Evolutionary conservation across 2,113 vertebrate species (phyloP), one percentile per base, ranked within the genome.

Genomic region (Tragelaphus scriptus): DNA sequence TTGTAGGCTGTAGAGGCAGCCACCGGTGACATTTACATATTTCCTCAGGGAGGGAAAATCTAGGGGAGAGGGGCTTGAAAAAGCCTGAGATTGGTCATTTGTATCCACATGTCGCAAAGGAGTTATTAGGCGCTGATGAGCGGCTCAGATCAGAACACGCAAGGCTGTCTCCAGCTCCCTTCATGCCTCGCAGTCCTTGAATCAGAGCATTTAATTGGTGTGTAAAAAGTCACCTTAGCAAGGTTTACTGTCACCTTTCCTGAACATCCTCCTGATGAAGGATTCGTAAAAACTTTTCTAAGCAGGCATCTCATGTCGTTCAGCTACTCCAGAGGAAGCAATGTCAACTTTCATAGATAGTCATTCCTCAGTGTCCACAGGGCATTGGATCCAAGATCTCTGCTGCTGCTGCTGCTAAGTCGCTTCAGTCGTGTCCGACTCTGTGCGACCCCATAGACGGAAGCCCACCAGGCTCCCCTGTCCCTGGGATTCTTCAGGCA

Each of bases 201-300:
- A 94, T 63, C 75, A 47, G 81, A 21, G 77, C 61, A 84, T 58
- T 95, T 97, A 94, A 96, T 88, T 95, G 93, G 91, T 88, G 65
- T 71, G n/a, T 44, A 90, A 79, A 95, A 89, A 87, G 65, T 79
- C 85, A 84, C 51, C 91, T 94, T 94, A 30, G 53, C 55, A 85
- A 44, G 81, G n/a, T 82, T 81, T 88, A 9, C 55, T 28, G 32
- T 93, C 87, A 89, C 94, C 40, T 91, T 95, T 91, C 49, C 79
- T 6, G 14, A 44, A 61, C 80, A 96, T 85, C 91, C 87, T 94
- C 85, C 61, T 40, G 79, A 90, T 36, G 86, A 95, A 91, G n/a
- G 90, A 89, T 44, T 89, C 82, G n/a, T 61, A 58, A 26, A 86
- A 94, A 97, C 80, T 65, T 94, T 56, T 89, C 68, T 84, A 36